Conservation (phyloP, 2,888 invertebrate genomes). For the Tiphia femorata region DNA sequence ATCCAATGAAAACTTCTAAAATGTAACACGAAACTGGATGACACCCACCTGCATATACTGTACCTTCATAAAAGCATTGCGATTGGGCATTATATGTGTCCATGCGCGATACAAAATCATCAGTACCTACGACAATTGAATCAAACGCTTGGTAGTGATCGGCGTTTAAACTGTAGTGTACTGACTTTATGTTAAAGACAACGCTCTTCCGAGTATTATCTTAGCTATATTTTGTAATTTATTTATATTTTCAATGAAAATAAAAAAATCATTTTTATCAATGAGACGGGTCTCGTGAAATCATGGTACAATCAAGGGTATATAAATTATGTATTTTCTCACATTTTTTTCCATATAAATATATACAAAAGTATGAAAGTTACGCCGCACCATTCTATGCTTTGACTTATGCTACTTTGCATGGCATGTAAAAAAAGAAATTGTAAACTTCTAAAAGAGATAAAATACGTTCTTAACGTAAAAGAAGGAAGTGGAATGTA, state of each 20-base stretch:
- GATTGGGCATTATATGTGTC: slow-evolving; percentile 6
- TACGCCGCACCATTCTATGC: slow-evolving; percentile 54
- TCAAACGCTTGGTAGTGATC: slow-evolving; percentile 9
- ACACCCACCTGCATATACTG: slow-evolving; percentile 40
- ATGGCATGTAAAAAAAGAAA: slow-evolving; percentile 57
- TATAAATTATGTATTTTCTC: slow-evolving; percentile 68
- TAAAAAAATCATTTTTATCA: slow-evolving; percentile 62
- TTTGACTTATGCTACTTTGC: slow-evolving; percentile 52
- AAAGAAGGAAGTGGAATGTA: slow-evolving; percentile 59
- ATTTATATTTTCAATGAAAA: slow-evolving; percentile 66
- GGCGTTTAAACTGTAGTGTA: slow-evolving; percentile 19
- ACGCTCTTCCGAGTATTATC: slow-evolving; percentile 59
- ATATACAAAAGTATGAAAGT: slow-evolving; percentile 67
- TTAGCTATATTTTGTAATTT: slow-evolving; percentile 66
- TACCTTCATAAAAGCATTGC: slow-evolving; percentile 35
- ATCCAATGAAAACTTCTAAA: slow-evolving; percentile 37
- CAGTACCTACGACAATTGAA: neutral
- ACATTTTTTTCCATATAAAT: slow-evolving; percentile 64
- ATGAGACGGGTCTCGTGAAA: slow-evolving; percentile 26
- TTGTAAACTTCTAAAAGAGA: slow-evolving; percentile 31
- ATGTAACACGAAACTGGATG: slow-evolving; percentile 30
- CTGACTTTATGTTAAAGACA: slow-evolving; percentile 47
- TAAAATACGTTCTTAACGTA: slow-evolving; percentile 32
- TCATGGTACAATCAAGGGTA: slow-evolving; percentile 52
- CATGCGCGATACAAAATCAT: slow-evolving; percentile 2